Conservation (phyloP, 2,113 vertebrate genomes). For the Leucosticte australis region DNA sequence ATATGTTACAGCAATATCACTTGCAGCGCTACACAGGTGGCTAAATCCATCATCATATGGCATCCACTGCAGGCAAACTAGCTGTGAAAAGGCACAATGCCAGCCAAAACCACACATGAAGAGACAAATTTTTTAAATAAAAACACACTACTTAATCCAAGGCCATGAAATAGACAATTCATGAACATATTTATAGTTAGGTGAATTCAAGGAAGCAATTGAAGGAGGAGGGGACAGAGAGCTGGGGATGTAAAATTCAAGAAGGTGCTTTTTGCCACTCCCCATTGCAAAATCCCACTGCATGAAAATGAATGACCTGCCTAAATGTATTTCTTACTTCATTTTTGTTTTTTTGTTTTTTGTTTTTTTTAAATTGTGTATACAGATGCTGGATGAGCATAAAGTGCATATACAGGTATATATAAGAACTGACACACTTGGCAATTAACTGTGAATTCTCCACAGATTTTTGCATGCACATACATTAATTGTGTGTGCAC, state of each 20-base stretch:
- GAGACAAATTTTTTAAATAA: background rate
- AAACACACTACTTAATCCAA: background rate
- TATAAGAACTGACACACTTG: background rate
- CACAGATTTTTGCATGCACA: background rate
- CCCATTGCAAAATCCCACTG: background rate
- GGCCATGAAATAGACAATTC: background rate
- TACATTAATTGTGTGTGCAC: background rate
- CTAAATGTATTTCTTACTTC: background rate
- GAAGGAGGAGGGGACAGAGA: background rate
- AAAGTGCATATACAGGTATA: background rate
- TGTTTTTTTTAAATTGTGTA: background rate
- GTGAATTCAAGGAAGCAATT: background rate
- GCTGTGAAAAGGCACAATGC: slow-evolving; percentile 38
- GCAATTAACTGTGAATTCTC: background rate
- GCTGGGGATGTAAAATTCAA: background rate
- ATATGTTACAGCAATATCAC: slow-evolving; percentile 45
- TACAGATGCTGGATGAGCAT: background rate
- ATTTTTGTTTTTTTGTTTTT: background rate
- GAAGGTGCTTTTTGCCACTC: background rate
- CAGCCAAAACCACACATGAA: background rate
- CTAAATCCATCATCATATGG: slow-evolving; percentile 57
- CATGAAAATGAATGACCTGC: background rate
- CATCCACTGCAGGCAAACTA: slow-evolving; percentile 39
- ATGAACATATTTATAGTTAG: background rate
- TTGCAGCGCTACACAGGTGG: slow-evolving; percentile 43